A percentile compares a stretch with the other conserved stretches of the same genome.
Conservation (phyloP, 2,113 vertebrate genomes). For the Aix galericulata region DNA sequence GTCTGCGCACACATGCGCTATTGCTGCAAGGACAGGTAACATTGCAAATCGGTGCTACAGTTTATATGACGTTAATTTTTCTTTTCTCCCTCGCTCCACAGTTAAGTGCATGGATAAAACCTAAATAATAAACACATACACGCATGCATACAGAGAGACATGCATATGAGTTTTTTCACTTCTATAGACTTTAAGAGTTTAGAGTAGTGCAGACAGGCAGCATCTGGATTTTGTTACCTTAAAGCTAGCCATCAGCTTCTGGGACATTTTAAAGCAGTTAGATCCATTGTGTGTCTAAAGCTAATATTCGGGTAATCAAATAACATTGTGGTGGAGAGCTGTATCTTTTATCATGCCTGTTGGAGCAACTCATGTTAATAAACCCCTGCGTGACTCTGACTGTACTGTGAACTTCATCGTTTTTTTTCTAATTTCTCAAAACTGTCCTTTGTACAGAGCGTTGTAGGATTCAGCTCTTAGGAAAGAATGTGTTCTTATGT, state of each 20-base stretch:
- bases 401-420: not conserved
- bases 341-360: conserved; percentile 39
- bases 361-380: not conserved
- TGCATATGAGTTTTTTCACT: conserved; percentile 5
- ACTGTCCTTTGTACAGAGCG: not conserved
- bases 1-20: not conserved
- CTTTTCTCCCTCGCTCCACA: not conserved
- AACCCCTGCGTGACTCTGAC: conserved; percentile 2
- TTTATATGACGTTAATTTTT: not conserved
- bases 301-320: conserved; percentile 71
- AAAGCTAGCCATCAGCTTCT: conserved; percentile 75
- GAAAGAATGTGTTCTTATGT: conserved; percentile 33
- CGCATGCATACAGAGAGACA: not conserved
- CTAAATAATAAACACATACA: conserved; percentile 14
- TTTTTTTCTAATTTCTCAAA: not conserved
- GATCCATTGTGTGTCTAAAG: conserved; percentile 59
- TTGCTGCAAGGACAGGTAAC: not conserved
- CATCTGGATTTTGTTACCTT: conserved; percentile 83
- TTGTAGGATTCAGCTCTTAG: conserved; percentile 20
- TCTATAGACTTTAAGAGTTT: conserved; percentile 35
- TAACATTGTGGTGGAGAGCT: conserved; percentile 16
- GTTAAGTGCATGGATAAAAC: not conserved
- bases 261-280: conserved; percentile 75
- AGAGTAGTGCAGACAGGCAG: conserved; percentile 57
- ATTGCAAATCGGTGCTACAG: fast-evolving